Evolutionary conservation across 2,797 vertebrate genomes (phyloP).

Genomic region (Hylomyscus alleni): DNA sequence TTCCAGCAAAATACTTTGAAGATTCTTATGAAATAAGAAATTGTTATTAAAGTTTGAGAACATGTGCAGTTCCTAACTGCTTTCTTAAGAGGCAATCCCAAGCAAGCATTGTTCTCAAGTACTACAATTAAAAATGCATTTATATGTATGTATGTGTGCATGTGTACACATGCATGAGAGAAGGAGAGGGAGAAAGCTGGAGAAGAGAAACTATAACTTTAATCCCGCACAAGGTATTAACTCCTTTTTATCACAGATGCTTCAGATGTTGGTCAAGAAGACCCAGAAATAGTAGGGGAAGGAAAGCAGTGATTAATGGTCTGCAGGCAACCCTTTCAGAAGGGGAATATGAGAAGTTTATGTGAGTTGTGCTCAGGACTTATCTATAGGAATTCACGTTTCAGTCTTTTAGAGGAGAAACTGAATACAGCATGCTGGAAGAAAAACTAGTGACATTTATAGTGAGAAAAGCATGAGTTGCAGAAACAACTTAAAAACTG

Average conservation of each 20-base stretch:
- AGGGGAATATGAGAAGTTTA: neutral
- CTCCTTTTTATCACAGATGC: neutral
- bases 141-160: neutral
- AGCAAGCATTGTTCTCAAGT: neutral
- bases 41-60: neutral
- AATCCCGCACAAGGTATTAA: neutral
- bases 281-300: neutral
- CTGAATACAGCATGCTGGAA: neutral
- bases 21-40: constrained; percentile 5
- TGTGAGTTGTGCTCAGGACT: neutral
- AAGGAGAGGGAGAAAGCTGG: neutral
- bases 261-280: neutral
- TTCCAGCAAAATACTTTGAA: neutral
- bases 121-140: neutral
- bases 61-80: neutral
- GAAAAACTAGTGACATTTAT: neutral
- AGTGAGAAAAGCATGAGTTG: neutral
- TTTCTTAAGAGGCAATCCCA: neutral
- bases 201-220: neutral
- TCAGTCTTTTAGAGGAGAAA: neutral
- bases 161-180: neutral
- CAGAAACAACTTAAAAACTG: neutral
- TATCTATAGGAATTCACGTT: neutral
- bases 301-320: neutral
- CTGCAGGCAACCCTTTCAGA: neutral